phyloP scores from a whole-genome alignment of 2,888 invertebrate species.

The Myopa tessellatipennis region DNA sequence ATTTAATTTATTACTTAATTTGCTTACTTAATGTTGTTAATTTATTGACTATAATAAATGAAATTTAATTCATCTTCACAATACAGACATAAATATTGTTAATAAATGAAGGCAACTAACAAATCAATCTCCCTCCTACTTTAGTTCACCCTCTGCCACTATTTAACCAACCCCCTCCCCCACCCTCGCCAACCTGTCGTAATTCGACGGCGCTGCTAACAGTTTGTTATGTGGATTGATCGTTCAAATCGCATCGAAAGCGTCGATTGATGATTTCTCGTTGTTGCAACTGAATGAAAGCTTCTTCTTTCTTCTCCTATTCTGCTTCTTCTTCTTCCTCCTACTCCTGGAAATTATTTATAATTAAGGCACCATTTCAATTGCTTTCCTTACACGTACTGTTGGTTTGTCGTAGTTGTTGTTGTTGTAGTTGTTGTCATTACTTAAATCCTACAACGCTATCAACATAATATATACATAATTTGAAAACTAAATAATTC shows the following conservation, averaged over 20 bases:
- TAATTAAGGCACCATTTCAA: slow-evolving; percentile 68
- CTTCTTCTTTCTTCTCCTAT: neutral
- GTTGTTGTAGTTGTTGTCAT: slow-evolving; percentile 53
- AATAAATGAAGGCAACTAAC: too few species aligned
- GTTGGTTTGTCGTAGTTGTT: slow-evolving; percentile 48
- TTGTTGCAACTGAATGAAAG: slow-evolving; percentile 14
- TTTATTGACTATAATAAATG: too few species aligned
- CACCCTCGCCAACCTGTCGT: too few species aligned
- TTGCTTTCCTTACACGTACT: slow-evolving; percentile 68
- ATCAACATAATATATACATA: slow-evolving; percentile 32
- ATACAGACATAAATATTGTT: too few species aligned
- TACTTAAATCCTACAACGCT: neutral
- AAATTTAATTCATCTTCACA: too few species aligned
- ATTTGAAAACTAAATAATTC: neutral
- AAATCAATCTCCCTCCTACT: too few species aligned
- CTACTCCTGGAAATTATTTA: slow-evolving; percentile 60
- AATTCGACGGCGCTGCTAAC: too few species aligned
- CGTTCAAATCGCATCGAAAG: slow-evolving; percentile 17
- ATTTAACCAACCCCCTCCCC: too few species aligned
- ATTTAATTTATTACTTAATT: too few species aligned
- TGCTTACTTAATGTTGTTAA: too few species aligned
- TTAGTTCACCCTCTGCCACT: too few species aligned
- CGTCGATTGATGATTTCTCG: neutral
- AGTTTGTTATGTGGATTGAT: too few species aligned
- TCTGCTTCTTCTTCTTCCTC: slow-evolving; percentile 35